Evolutionary conservation across 2,888 invertebrate species (phyloP).

Genomic region (Teinopalpus imperialis): DNA sequence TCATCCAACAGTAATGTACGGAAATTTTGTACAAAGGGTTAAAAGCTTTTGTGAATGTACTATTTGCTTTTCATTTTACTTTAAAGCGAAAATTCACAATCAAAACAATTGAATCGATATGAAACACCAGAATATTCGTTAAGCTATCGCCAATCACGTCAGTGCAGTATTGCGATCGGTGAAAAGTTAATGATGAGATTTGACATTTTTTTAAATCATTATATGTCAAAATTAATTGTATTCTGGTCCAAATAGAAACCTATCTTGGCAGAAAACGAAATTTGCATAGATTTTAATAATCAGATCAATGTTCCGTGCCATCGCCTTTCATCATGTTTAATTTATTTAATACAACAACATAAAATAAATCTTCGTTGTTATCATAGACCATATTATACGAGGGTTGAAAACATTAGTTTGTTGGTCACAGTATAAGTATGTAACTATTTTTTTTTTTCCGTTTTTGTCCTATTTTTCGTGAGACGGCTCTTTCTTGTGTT

Average conservation of each 20-base stretch:
- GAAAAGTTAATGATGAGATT: background rate
- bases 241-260: background rate
- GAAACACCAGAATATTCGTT: constrained; percentile 4
- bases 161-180: background rate
- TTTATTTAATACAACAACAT: no score
- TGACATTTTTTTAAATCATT: background rate
- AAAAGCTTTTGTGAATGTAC: background rate
- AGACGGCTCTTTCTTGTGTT: no score
- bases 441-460: no score
- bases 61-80: constrained; percentile 1
- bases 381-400: no score
- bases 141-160: constrained; percentile 2
- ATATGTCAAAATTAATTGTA: background rate
- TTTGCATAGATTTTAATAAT: no score
- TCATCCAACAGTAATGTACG: background rate
- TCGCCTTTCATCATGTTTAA: no score
- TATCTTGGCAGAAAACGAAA: no score
- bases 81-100: constrained; percentile 1
- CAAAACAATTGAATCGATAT: constrained; percentile 1
- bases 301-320: no score
- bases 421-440: no score
- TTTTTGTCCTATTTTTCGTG: no score
- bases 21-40: background rate
- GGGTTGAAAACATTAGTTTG: no score
- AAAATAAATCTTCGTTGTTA: no score